A percentile compares a stretch with the other conserved stretches of the same genome.
phyloP scores from a whole-genome alignment of 2,888 invertebrate species.

The Malthinus seriepunctatus region DNA sequence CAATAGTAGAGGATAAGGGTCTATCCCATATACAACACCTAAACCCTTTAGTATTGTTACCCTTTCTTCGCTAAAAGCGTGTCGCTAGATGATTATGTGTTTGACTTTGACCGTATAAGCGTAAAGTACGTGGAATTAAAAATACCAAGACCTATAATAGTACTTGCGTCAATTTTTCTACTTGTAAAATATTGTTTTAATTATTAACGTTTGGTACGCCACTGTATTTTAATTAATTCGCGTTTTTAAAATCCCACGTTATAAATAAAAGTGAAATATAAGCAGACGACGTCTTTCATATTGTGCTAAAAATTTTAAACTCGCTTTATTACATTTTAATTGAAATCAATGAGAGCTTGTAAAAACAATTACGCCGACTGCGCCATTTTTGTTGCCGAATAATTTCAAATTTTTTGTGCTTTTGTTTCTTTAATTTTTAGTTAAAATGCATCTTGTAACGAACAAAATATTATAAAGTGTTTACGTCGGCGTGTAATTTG shows the following conservation, averaged over 20 bases:
- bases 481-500: too few species aligned
- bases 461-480: too few species aligned
- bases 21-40: constrained; percentile 8
- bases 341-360: too few species aligned
- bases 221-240: constrained; percentile 5
- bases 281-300: constrained; percentile 3
- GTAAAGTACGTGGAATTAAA: constrained; percentile 10
- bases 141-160: too few species aligned
- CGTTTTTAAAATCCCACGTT: background rate
- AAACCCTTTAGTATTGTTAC: background rate
- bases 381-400: too few species aligned
- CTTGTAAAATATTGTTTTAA: too few species aligned
- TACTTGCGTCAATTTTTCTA: too few species aligned
- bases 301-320: constrained; percentile 2
- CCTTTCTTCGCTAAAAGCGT: background rate
- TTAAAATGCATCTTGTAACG: too few species aligned
- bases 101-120: constrained; percentile 14
- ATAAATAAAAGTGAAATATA: constrained; percentile 4
- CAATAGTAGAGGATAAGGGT: constrained; percentile 15
- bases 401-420: too few species aligned
- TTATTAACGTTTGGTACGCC: too few species aligned
- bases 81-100: constrained; percentile 5
- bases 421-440: too few species aligned
- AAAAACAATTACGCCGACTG: too few species aligned
- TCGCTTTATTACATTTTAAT: background rate